Percentiles rank a stretch among this genome's conserved stretches.
These are phyloP conservation scores for Conus canariensis DNA, from an alignment of 2,888 invertebrate genomes.

Conservation along the genomic window DNA sequence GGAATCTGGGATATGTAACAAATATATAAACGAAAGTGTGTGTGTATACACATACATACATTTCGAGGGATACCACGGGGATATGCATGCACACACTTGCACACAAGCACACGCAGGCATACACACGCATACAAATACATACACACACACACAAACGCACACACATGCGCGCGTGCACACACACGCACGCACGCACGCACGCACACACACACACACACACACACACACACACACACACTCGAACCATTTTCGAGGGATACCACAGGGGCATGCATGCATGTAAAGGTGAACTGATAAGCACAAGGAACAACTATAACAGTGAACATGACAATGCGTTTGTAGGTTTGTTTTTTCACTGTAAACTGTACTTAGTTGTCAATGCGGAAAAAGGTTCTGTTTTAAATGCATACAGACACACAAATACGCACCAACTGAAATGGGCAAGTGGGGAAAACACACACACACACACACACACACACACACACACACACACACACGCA, in stretches of 20 bases:
- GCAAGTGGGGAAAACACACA: neutral
- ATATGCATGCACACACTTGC: neutral
- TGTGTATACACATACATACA: neutral
- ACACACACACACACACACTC: neutral
- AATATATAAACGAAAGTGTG: too few species aligned
- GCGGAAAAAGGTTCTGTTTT: too few species aligned
- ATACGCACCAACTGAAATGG: neutral
- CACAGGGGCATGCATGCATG: too few species aligned
- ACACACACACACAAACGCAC: neutral
- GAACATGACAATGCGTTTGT: too few species aligned
- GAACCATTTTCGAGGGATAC: too few species aligned
- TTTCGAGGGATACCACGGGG: too few species aligned
- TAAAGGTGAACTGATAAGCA: too few species aligned
- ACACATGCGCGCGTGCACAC: neutral
- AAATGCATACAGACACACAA: neutral
- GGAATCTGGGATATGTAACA: too few species aligned
- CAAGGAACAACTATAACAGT: too few species aligned
- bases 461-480: neutral
- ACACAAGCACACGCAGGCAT: neutral
- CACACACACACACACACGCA: neutral
- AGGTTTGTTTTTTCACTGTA: too few species aligned
- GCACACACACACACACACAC: constrained; percentile 5
- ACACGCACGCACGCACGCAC: neutral
- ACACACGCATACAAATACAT: neutral
- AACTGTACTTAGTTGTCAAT: too few species aligned